phyloP scores from a whole-genome alignment of 2,113 vertebrate genomes.

The Aptenodytes patagonicus region DNA sequence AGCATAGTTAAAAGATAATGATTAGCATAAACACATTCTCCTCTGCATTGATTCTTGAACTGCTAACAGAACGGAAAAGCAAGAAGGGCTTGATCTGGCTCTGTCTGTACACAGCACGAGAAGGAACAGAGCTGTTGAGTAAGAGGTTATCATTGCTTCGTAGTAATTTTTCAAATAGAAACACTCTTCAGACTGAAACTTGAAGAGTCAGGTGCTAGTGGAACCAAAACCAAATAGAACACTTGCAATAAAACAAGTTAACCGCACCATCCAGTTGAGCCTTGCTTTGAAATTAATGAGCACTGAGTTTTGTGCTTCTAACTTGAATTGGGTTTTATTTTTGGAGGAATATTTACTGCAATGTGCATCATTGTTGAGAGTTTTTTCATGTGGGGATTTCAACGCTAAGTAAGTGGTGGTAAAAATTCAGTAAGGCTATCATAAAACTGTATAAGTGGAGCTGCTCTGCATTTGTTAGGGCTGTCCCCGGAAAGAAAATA shows the following conservation, averaged over 20 bases:
- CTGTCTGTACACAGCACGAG: background rate
- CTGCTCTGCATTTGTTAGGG: background rate
- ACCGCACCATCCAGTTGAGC: background rate
- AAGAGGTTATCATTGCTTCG: background rate
- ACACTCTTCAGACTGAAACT: background rate
- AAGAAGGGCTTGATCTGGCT: background rate
- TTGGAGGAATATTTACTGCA: background rate
- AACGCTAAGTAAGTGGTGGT: background rate
- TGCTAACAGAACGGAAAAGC: background rate
- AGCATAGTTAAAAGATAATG: background rate
- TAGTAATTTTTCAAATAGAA: background rate
- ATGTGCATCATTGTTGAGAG: rapidly evolving
- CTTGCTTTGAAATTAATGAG: background rate
- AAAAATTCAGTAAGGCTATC: background rate
- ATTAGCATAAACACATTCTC: background rate
- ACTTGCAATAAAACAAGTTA: background rate
- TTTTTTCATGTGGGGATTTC: background rate
- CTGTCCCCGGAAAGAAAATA: background rate
- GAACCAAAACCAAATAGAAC: background rate
- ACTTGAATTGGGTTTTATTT: background rate
- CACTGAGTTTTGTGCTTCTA: background rate
- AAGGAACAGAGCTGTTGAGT: background rate
- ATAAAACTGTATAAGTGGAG: background rate
- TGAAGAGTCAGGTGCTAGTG: background rate
- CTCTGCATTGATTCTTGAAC: background rate